Conservation (phyloP, 1,140 invertebrate genomes). For the Colletes latitarsis region DNA sequence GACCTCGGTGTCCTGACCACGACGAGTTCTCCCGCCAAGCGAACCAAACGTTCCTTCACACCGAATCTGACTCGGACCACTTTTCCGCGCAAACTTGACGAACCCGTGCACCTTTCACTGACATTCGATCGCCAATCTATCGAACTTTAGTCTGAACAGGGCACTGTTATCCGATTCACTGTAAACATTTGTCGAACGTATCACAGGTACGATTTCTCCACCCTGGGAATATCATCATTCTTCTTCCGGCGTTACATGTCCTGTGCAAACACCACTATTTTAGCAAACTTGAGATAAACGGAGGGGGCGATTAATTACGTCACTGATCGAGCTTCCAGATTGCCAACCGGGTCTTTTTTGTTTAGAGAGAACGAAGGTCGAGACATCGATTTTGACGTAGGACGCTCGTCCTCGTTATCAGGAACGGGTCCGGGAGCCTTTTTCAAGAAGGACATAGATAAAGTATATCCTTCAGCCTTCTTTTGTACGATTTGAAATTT, state of each 20-base stretch:
- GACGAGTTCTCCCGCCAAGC: background rate
- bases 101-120: background rate
- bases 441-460: too few relatives aligned
- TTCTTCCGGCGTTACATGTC: background rate
- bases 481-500: too few relatives aligned
- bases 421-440: too few relatives aligned
- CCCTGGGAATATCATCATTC: background rate
- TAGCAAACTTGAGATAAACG: background rate
- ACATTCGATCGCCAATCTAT: background rate
- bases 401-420: background rate
- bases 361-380: background rate
- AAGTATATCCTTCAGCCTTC: too few relatives aligned
- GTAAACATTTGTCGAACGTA: background rate
- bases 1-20: constrained; percentile 40
- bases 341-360: background rate
- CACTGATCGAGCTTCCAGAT: background rate
- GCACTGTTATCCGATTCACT: constrained; percentile 30
- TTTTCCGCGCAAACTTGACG: constrained; percentile 2
- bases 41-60: background rate
- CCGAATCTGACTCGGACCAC: background rate
- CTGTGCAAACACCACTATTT: background rate
- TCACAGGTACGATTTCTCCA: background rate
- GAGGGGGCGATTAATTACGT: background rate
- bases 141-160: background rate
- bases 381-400: constrained; percentile 24